phyloP scores from a whole-genome alignment of 2,113 vertebrate genomes.

The Nothobranchius kuhntae region DNA sequence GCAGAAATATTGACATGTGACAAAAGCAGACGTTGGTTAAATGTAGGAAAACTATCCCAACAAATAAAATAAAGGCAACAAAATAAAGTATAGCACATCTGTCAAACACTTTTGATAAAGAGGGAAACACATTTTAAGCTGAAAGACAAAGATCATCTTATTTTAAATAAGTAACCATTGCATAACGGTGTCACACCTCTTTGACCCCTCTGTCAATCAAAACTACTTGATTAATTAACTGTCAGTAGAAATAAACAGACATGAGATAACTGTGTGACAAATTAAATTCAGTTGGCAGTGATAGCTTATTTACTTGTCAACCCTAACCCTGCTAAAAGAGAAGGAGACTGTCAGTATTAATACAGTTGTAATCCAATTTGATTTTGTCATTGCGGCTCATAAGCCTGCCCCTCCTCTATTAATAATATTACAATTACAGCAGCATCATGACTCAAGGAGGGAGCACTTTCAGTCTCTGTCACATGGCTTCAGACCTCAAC shows the following conservation, averaged over 20 bases:
- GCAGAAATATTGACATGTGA: no score
- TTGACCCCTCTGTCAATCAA: constrained; percentile 23
- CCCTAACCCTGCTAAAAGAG: constrained; percentile 6
- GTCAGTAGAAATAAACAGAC: constrained; percentile 16
- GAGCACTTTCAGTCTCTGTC: background rate
- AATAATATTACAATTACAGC: constrained; percentile 3
- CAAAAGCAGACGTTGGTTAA: no score
- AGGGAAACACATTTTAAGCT: no score
- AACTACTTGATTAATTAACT: constrained; percentile 19
- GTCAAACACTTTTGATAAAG: background rate
- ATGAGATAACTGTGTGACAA: constrained; percentile 21
- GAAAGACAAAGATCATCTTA: background rate
- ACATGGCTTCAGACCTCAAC: background rate
- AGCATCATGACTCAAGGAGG: background rate
- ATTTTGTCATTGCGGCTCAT: background rate
- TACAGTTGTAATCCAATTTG: constrained; percentile 14
- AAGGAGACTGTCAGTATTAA: constrained; percentile 29
- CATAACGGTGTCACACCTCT: constrained; percentile 3
- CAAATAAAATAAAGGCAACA: no score
- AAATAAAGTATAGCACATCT: background rate
- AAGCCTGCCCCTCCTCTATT: background rate
- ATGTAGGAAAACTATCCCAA: no score
- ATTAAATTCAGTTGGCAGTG: constrained; percentile 21
- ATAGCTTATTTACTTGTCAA: constrained; percentile 2
- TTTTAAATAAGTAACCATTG: constrained; percentile 6